phyloP scores from a whole-genome alignment of 2,888 invertebrate genomes.

The Petrophora chlorosata region DNA sequence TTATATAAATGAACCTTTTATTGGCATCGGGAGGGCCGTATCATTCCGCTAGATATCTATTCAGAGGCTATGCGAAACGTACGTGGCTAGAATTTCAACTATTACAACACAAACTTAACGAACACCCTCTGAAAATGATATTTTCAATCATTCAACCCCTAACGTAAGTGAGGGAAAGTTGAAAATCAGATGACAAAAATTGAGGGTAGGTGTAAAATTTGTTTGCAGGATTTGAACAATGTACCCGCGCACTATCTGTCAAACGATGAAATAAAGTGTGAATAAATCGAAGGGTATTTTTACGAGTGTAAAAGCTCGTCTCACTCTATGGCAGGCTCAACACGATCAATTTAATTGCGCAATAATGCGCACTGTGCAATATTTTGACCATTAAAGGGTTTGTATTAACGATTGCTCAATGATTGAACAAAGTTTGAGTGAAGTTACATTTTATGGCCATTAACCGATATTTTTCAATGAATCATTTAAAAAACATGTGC shows the following conservation, averaged over 20 bases:
- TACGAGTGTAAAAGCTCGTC: slow-evolving; percentile 21
- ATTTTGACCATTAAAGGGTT: no score
- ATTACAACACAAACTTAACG: slow-evolving; percentile 30
- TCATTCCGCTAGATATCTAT: slow-evolving; percentile 78
- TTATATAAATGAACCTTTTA: slow-evolving; percentile 75
- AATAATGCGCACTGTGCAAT: no score
- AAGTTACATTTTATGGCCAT: no score
- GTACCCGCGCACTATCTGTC: slow-evolving; percentile 68
- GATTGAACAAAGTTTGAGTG: no score
- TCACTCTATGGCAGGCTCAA: no score
- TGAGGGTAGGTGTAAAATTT: slow-evolving; percentile 13
- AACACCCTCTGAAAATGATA: slow-evolving; percentile 19
- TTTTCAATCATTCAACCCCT: neutral
- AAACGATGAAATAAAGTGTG: slow-evolving; percentile 67
- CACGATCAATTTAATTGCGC: no score
- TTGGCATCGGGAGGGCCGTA: slow-evolving; percentile 75
- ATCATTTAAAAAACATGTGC: no score
- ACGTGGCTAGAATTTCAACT: slow-evolving; percentile 63
- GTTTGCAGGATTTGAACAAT: slow-evolving; percentile 49
- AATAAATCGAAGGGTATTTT: slow-evolving; percentile 51
- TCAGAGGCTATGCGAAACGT: slow-evolving; percentile 71
- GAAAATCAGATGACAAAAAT: slow-evolving; percentile 7
- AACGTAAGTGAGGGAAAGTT: neutral
- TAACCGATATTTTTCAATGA: no score
- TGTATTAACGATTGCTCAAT: no score